Percentiles rank a stretch among this genome's conserved stretches.
Evolutionary conservation across 2,797 vertebrate genomes (phyloP).

Genomic region (Melanitta fusca): DNA sequence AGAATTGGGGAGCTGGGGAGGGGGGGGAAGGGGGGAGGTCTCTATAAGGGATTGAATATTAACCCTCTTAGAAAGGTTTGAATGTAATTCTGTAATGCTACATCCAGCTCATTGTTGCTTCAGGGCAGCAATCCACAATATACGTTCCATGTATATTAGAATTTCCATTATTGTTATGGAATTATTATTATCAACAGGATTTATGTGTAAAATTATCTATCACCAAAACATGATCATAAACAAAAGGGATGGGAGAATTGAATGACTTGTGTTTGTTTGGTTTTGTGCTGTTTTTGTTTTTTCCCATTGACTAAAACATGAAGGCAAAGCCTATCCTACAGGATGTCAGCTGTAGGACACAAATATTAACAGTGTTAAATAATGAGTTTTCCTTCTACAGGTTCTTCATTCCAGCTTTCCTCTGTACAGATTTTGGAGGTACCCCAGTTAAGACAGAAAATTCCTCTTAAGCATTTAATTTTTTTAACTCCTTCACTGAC

Average conservation of each 20-base stretch:
- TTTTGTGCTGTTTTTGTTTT: neutral
- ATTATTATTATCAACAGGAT: neutral
- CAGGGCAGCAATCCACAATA: neutral
- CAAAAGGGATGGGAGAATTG: neutral
- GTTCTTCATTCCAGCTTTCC: neutral
- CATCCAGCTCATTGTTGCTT: neutral
- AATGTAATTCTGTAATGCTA: neutral
- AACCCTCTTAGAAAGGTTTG: neutral
- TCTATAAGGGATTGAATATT: neutral
- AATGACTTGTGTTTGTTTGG: neutral
- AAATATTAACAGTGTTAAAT: neutral
- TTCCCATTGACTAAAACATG: neutral
- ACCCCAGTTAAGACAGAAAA: neutral
- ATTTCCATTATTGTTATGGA: neutral
- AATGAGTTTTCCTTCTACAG: neutral
- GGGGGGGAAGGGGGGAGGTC: fast-evolving
- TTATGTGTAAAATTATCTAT: neutral
- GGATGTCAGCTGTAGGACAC: neutral
- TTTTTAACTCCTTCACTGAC: neutral
- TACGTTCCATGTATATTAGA: neutral
- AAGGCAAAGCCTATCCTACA: neutral
- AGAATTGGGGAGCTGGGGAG: neutral
- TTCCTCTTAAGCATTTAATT: neutral
- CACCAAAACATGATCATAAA: neutral
- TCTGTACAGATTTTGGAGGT: neutral